Base-by-base conservation (phyloP, 1,140 invertebrate genomes). In the Caenorhabditis briggsae region DNA sequence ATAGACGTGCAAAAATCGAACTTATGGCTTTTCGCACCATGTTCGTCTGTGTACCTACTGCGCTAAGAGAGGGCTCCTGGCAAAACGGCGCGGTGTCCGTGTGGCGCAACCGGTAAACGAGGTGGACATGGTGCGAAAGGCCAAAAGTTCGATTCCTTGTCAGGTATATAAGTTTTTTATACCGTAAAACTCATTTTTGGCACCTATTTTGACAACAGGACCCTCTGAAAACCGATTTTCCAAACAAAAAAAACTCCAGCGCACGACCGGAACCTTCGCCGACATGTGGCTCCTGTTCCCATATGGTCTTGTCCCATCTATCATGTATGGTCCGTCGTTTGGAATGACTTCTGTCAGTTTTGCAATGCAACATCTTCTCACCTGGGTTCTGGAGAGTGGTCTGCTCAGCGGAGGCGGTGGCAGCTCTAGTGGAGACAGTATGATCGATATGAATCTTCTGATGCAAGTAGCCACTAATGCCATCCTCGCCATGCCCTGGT, bases 271-370 rank as follows among this genome's bases (percentile, higher is more conserved):
- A 64, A 84, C 70, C n/a, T 86, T 82, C 48, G 58, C 70, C 25
- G 85, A 86, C 16, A 86, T 86, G 85, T 86, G 85, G 85, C 58
- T 82, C 11, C 85, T 86, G 59, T 83, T 86, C 61, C 85, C 85
- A 12, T 86, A 86, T 48, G 85, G 64, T 8, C 14, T 82, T 16
- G 14, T 86, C 7, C 74, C 74, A 7, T 56, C 53, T 33, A 61
- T 82, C 74, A 59, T 86, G 74, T 86, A 86, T 20, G 53, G 56
- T 16, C 85, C 85, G 7, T 86, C 85, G 0, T 86, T 86, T n/a
- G 58, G 70, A 20, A 46, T 86, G 46, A 86, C 85, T 11, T 82
- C 59, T 41, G 55, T 86, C 43, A 46, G 46, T 33, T 86, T 86
- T 25, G 64, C 58, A 18, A 64, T 86, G 84, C 43, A 85, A 58